phyloP scores from a whole-genome alignment of 1,140 invertebrate species.

The Apis cerana region DNA sequence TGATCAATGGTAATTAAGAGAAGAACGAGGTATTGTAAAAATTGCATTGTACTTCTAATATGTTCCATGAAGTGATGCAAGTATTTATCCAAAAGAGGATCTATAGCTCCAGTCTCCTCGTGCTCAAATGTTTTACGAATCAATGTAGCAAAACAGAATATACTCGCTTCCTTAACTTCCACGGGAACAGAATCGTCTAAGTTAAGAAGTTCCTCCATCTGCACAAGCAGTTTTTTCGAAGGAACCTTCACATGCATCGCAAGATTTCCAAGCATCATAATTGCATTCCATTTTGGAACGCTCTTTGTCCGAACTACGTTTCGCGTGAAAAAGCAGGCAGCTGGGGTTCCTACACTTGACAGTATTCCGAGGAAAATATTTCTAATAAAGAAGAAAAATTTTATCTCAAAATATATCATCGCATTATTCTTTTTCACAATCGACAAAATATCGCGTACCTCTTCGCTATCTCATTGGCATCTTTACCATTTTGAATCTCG shows the following conservation, averaged over 20 bases:
- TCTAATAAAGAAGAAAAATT: conserved; percentile 55
- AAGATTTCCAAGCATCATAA: conserved; percentile 72
- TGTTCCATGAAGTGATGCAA: conserved; percentile 64
- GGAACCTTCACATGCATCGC: conserved; percentile 73
- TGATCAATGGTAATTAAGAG: not conserved
- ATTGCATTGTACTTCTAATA: conserved; percentile 57
- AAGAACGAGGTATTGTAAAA: not conserved
- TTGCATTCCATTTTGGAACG: conserved; percentile 60
- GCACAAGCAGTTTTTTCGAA: conserved; percentile 68
- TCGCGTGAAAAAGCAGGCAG: conserved; percentile 71
- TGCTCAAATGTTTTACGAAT: conserved; percentile 71
- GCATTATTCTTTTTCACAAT: not conserved
- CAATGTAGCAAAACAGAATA: conserved; percentile 75
- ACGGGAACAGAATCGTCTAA: conserved; percentile 51
- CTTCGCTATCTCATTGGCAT: conserved; percentile 45
- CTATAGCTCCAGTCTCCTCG: conserved; percentile 16
- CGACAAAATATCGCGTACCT: conserved; percentile 41
- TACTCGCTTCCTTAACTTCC: conserved; percentile 68
- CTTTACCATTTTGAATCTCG: conserved; percentile 55
- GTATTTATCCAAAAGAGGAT: conserved; percentile 48
- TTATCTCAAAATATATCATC: not conserved
- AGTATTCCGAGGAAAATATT: conserved; percentile 76
- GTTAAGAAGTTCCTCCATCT: conserved; percentile 72
- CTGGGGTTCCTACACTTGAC: conserved; percentile 77
- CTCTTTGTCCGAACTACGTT: conserved; percentile 70